Conservation (phyloP, 30 jellyfish, hydroid and myxozoan species). For the Aurelia aurita complex sp. Pacific region DNA sequence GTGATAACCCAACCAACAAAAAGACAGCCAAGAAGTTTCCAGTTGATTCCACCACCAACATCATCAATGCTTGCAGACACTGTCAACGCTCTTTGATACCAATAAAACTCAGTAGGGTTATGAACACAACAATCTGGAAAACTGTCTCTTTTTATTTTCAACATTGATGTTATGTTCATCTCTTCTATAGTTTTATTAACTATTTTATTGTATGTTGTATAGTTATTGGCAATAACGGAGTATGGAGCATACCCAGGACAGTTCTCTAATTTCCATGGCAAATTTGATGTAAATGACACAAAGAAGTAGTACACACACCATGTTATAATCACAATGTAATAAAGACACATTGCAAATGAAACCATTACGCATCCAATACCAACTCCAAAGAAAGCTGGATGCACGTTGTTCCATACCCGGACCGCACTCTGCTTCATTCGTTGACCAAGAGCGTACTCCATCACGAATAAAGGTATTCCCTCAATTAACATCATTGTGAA, state of each 20-base stretch:
- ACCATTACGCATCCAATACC: constrained; percentile 93
- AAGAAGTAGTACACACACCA: constrained; percentile 94
- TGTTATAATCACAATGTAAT: constrained; percentile 91
- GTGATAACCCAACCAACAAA: constrained; percentile 90
- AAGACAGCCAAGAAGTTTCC: constrained; percentile 86
- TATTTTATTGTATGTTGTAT: constrained; percentile 19
- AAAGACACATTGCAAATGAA: constrained; percentile 94
- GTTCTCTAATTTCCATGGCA: constrained; percentile 84
- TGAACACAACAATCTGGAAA: constrained; percentile 85
- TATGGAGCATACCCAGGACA: constrained; percentile 72
- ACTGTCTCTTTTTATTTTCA: constrained; percentile 27
- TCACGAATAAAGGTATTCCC: constrained; percentile 87
- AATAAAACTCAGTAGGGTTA: constrained; percentile 80
- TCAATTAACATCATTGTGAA: constrained; percentile 91
- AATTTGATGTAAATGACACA: constrained; percentile 81
- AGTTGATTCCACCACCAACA: constrained; percentile 75
- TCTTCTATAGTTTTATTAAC: neutral
- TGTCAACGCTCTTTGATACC: constrained; percentile 80
- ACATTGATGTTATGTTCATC: constrained; percentile 40
- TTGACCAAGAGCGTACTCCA: constrained; percentile 97
- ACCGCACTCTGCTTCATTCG: constrained; percentile 96
- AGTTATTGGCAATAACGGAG: constrained; percentile 30
- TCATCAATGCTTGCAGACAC: constrained; percentile 58
- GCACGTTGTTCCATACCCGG: constrained; percentile 86
- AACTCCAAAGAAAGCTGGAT: constrained; percentile 95